Evolutionary conservation across 2,797 vertebrate species (phyloP).

Genomic region (Gymnothorax reevesii): DNA sequence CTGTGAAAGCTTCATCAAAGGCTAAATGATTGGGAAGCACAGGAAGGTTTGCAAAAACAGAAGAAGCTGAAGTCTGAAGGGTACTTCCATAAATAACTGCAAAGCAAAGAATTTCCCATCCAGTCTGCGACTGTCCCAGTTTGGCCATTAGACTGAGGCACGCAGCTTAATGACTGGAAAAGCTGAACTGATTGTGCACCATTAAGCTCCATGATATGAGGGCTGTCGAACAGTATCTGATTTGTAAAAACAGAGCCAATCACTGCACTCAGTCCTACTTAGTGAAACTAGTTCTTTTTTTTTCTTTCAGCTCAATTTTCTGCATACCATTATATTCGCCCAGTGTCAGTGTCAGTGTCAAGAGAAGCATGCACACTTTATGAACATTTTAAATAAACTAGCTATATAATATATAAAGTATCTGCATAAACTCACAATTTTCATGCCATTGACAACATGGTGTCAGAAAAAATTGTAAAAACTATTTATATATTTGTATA

Average conservation of each 20-base stretch:
- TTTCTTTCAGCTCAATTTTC: not conserved
- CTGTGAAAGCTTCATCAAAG: slow-evolving; percentile 48
- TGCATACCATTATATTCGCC: not conserved
- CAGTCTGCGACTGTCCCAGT: not conserved
- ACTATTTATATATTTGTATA: too few relatives aligned
- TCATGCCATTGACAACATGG: too few relatives aligned
- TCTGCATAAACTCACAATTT: too few relatives aligned
- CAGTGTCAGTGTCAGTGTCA: too few relatives aligned
- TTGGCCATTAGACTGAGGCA: not conserved
- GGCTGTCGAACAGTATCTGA: not conserved
- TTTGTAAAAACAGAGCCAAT: not conserved
- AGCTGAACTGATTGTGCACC: not conserved
- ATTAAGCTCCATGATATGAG: not conserved
- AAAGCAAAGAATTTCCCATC: not conserved
- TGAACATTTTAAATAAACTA: not conserved
- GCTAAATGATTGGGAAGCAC: slow-evolving; percentile 46
- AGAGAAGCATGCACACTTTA: not conserved
- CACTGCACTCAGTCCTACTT: not conserved
- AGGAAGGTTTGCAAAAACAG: slow-evolving; percentile 25
- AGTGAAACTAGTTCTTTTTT: not conserved
- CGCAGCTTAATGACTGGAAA: not conserved
- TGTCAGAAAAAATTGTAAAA: too few relatives aligned
- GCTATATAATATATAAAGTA: too few relatives aligned
- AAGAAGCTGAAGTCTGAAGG: slow-evolving; percentile 25
- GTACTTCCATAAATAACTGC: slow-evolving; percentile 31